Evolutionary conservation across 2,113 vertebrate species (phyloP), one percentile per base, ranked within the genome.

Genomic region (Isichthys henryi): DNA sequence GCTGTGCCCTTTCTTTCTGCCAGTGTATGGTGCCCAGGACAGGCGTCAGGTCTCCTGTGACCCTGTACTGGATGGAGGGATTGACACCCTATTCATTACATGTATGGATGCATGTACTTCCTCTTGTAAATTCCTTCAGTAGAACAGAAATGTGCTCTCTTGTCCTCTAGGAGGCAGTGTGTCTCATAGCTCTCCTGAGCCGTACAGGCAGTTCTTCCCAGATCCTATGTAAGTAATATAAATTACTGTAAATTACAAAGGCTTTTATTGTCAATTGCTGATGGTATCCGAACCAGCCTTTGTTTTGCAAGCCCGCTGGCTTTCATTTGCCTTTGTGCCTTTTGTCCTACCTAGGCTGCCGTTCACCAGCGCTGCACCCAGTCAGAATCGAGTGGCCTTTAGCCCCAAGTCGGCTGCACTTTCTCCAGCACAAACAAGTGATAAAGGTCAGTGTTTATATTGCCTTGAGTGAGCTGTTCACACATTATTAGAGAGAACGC

Each of bases 371-470:
- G 88, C 86, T 45, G 80, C 85, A 31, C 58, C 89, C 27, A 53
- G 70, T 46, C 92, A 91, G 50, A 89, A 91, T 17, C 87, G 53
- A 9, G 83, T 88, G 86, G 49, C 83, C 35, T 86, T 62, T 8
- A 92, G 87, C 88, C 89, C 87, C 11, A 87, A 45, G 8, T 31
- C 1, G 5, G 88, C 66, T 13, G 53, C 89, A 1, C 88, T 91
- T 13, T 88, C 90, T 53, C 39, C 86, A 43, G 39, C 23, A 49
- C 93, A 89, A 31, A 50, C 88, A 43, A 9, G 86, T n/a, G 50
- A 27, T 46, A 92, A 88, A 62, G 85, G 92, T 92, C 90, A 92
- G 91, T 23, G 82, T 48, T 84, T 80, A n/a, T n/a, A 31, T 49
- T 31, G 43, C 9, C 66, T 27, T 35, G 87, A 56, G 27, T 31